Conservation (phyloP, 2,888 invertebrate genomes). For the Arenicola marina region DNA sequence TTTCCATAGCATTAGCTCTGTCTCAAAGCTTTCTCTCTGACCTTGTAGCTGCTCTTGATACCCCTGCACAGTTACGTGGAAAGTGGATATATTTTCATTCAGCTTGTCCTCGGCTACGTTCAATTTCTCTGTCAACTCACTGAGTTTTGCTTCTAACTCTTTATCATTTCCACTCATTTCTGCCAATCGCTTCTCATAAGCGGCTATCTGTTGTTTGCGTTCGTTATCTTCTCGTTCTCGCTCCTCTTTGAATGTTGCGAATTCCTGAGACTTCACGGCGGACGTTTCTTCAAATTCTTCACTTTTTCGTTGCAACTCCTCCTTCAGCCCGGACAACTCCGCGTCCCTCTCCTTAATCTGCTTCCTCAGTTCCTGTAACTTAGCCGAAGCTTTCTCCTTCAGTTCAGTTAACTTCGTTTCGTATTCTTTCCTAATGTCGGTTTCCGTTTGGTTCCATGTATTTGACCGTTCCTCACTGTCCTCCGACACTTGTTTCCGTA, state of each 20-base stretch:
- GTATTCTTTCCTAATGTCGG: too few relatives aligned
- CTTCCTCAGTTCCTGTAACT: background rate
- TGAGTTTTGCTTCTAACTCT: background rate
- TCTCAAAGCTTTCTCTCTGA: background rate
- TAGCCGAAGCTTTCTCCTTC: constrained; percentile 2
- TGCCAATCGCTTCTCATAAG: background rate
- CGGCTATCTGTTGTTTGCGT: background rate
- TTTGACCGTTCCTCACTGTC: too few relatives aligned
- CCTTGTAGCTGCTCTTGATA: background rate
- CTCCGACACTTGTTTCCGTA: too few relatives aligned
- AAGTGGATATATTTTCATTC: background rate
- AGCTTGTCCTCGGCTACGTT: background rate
- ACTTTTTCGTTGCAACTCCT: too few relatives aligned
- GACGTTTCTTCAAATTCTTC: background rate
- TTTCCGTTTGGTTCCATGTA: too few relatives aligned
- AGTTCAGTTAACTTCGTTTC: background rate
- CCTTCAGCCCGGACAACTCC: background rate
- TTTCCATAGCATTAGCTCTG: background rate
- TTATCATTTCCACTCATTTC: background rate
- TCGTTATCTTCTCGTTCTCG: background rate
- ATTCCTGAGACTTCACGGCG: background rate
- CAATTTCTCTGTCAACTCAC: background rate
- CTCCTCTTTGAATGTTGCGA: too few relatives aligned
- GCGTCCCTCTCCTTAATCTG: background rate
- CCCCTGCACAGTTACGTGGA: background rate